phyloP scores from a whole-genome alignment of 2,797 vertebrate species.

The Chiroxiphia lanceolata region DNA sequence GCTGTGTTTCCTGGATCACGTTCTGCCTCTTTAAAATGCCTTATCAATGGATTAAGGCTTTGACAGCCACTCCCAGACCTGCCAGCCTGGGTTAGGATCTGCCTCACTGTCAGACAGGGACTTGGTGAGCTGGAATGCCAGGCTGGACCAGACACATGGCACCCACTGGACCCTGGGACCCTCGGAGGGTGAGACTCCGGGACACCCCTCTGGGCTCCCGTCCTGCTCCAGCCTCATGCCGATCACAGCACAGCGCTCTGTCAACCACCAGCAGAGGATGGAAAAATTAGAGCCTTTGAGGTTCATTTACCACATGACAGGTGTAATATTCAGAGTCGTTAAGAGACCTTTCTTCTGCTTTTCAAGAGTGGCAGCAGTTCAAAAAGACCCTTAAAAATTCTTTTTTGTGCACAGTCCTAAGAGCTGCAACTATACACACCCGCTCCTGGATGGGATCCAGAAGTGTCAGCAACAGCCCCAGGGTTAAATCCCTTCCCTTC shows the following conservation, averaged over 20 bases:
- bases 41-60: background rate
- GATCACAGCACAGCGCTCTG: background rate
- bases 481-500: conserved; percentile 6
- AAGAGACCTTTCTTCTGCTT: background rate
- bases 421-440: background rate
- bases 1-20: background rate
- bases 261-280: background rate
- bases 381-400: background rate
- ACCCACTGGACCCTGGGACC: background rate
- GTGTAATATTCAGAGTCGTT: background rate
- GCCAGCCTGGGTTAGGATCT: background rate
- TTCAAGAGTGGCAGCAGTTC: background rate
- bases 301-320: background rate
- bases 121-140: background rate
- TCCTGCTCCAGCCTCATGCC: background rate
- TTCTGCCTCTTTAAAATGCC: background rate
- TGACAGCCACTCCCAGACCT: background rate
- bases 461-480: conserved; percentile 5
- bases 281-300: background rate
- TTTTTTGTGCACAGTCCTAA: background rate
- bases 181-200: background rate
- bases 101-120: background rate
- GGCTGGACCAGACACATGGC: background rate
- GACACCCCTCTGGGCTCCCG: background rate
- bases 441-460: background rate